These are phyloP conservation scores for Lethocerus indicus DNA, from an alignment of 1,140 invertebrate genomes.

Conservation along the genomic window DNA sequence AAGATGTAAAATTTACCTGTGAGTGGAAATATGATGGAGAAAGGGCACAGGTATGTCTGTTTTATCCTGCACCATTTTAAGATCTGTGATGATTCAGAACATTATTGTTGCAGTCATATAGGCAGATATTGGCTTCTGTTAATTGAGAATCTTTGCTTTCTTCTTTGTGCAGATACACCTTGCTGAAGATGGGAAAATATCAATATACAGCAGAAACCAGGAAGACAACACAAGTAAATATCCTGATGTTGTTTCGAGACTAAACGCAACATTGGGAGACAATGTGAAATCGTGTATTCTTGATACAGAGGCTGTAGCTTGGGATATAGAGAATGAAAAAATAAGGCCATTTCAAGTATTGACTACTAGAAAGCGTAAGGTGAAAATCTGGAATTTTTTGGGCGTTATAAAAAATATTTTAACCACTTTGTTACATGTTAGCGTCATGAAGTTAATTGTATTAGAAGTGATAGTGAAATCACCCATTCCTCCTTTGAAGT, in stretches of 20 bases:
- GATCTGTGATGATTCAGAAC: not conserved
- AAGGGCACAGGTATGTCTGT: slow-evolving; percentile 67
- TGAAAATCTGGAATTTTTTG: slow-evolving; percentile 21
- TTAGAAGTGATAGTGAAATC: no score
- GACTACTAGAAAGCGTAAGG: slow-evolving; percentile 90
- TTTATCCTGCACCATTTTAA: no score
- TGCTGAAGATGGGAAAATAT: slow-evolving; percentile 44
- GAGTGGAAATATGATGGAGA: slow-evolving; percentile 99
- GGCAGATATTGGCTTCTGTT: not conserved
- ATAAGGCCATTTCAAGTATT: slow-evolving; percentile 96
- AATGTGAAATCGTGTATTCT: slow-evolving; percentile 72
- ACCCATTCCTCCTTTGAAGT: no score
- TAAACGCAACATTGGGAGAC: slow-evolving; percentile 39
- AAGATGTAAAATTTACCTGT: slow-evolving; percentile 85
- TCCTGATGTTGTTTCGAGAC: slow-evolving; percentile 78
- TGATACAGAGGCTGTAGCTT: slow-evolving; percentile 95
- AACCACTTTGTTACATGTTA: no score
- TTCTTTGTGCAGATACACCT: slow-evolving; percentile 50
- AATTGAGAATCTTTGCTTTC: no score
- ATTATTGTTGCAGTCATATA: not conserved
- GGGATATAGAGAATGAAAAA: slow-evolving; percentile 73
- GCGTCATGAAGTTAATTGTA: no score
- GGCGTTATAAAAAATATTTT: no score
- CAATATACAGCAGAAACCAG: slow-evolving; percentile 91
- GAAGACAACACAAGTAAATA: slow-evolving; percentile 97